phyloP scores from a whole-genome alignment of 2,888 invertebrate genomes.

The Aleiodes leptofemur region DNA sequence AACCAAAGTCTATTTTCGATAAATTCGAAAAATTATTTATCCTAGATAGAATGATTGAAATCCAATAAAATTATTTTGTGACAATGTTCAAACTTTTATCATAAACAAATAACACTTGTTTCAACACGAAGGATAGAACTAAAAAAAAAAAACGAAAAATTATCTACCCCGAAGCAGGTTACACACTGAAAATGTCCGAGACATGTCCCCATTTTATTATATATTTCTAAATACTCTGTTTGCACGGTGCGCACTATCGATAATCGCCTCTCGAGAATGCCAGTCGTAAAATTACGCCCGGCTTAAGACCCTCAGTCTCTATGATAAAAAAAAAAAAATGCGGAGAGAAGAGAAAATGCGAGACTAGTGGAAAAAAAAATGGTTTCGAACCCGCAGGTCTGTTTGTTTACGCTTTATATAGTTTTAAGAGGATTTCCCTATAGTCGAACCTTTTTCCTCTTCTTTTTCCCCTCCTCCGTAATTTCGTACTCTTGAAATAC shows the following conservation, averaged over 20 bases:
- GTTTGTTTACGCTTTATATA: conserved; percentile 53
- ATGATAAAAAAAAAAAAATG: conserved; percentile 48
- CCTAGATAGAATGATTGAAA: neutral
- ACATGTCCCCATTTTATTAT: conserved; percentile 18
- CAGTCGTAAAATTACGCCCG: conserved; percentile 51
- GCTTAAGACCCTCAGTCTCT: conserved; percentile 48
- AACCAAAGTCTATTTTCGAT: too few relatives aligned
- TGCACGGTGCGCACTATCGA: conserved; percentile 49
- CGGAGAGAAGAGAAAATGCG: conserved; percentile 14
- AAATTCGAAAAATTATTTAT: neutral
- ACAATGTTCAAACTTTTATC: conserved; percentile 4
- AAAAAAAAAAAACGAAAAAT: conserved; percentile 21
- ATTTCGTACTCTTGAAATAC: conserved; percentile 31
- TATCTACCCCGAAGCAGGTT: conserved; percentile 18
- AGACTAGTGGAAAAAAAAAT: neutral
- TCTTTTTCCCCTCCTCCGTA: neutral
- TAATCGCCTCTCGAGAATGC: conserved; percentile 46
- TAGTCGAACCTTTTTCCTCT: conserved; percentile 34
- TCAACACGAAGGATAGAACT: conserved; percentile 10
- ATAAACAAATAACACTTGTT: conserved; percentile 37
- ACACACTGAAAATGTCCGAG: neutral
- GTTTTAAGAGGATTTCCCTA: conserved; percentile 52
- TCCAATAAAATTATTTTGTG: conserved; percentile 6
- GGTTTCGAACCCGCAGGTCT: conserved; percentile 46
- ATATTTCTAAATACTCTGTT: conserved; percentile 40